Evolutionary conservation across 2,113 vertebrate genomes (phyloP).

Genomic region (Podiceps cristatus): DNA sequence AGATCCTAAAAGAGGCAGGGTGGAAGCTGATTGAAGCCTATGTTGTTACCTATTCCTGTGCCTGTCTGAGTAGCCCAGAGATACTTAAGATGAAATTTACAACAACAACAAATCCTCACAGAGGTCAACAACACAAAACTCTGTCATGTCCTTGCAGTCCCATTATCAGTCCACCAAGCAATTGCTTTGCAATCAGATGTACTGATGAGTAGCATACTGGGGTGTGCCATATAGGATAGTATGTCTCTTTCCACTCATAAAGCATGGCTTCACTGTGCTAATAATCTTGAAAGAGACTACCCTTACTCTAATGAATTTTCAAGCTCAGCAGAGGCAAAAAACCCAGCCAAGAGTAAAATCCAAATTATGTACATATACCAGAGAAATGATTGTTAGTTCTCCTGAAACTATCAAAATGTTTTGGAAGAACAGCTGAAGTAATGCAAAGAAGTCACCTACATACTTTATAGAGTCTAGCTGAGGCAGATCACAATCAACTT

Average conservation of each 20-base stretch:
- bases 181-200: background rate
- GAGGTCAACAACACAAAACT: background rate
- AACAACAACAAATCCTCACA: background rate
- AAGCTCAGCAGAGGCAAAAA: conserved; percentile 5
- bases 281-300: background rate
- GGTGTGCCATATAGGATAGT: background rate
- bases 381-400: background rate
- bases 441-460: background rate
- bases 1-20: background rate
- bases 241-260: background rate
- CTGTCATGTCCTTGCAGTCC: background rate
- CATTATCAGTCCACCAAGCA: background rate
- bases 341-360: background rate
- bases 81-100: background rate
- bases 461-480: background rate
- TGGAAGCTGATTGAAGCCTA: background rate
- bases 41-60: background rate
- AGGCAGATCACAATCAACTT: background rate
- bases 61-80: background rate
- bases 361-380: background rate
- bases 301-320: background rate
- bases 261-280: background rate
- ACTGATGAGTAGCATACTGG: background rate
- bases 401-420: background rate
- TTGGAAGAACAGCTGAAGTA: background rate